Evolutionary conservation across 2,797 vertebrate genomes (phyloP), one percentile per base, ranked within the genome.

Genomic region (Chloroceryle amazona): DNA sequence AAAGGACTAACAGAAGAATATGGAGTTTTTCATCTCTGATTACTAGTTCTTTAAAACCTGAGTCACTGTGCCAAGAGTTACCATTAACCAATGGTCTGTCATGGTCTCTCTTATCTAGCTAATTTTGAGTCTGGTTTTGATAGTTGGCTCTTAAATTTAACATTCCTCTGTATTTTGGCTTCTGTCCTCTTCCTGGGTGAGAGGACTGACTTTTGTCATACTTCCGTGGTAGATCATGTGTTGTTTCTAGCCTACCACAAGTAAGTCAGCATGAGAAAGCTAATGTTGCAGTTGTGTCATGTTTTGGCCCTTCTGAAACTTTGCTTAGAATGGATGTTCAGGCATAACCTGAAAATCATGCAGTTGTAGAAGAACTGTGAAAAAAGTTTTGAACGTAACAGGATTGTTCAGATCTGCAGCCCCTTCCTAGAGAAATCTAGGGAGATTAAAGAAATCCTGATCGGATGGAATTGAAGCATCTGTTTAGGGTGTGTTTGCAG

Each of bases 241-340:
- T 85, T 39, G 4, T 85, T 85, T 74, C 42, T 70, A 65, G 46
- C 42, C 26, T 23, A 2, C 46, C 31, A 11, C 15, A 46, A 22
- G 3, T 47, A 57, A n/a, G 21, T 28, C 63, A 19, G 18, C 25
- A 13, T 42, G 37, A 35, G 23, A 54, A 42, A n/a, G 52, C 52
- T 41, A 65, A 10, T 35, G 20, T 29, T 76, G 20, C 62, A 29
- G 18, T 22, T 29, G 26, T 49, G 22, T 41, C 37, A 76, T 33
- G 46, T 41, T 47, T 11, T 0, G 2, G 47, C 26, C 60, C 25
- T 76, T 41, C 51, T 0, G 1, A 67, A 46, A 13, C 0, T 0
- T 23, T 42, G 61, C 54, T 72, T 55, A 51, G 68, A 39, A 62
- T 1, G 3, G 17, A 15, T n/a, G 29, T 31, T 74, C 20, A 29